Evolutionary conservation across 1,140 invertebrate species (phyloP), one percentile per base, ranked within the genome.

Genomic region (Procambarus clarkii): DNA sequence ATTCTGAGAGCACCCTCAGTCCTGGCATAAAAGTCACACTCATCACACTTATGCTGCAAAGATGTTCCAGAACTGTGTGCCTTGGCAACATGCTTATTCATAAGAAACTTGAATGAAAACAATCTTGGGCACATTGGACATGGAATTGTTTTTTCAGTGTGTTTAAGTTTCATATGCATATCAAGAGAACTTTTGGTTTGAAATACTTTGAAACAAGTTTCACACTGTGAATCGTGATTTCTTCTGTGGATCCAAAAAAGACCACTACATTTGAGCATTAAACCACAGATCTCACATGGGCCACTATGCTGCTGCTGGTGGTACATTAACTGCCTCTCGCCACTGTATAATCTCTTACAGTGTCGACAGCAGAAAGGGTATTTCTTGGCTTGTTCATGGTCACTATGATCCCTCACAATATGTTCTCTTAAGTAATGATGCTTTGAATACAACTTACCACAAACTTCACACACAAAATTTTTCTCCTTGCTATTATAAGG

Each of bases 361-460:
- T 91, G 74, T 44, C 50, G 64, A 44, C 89, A 91, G 24, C 45
- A 84, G 58, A 79, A 86, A 50, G 89, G 89, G 24, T 85, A 91
- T 54, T 54, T 77, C 48, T 79, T 78, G 3, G 82, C 69, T 4
- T 48, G 50, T 5, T 91, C 89, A 18, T 91, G 74, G n/a, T 91
- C 89, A 58, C 46, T 91, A 46, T 91, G 89, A 71, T 85, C 54
- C 21, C 89, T 50, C 9, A 83, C 81, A 48, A 91, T 80, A 44
- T 91, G 89, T n/a, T 85, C 77, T 34, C 83, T 54, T 9, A 91
- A 50, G 21, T 80, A 78, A 44, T 78, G 50, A 48, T 85, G 81
- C 76, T 91, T 83, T 34, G 89, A 91, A 44, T 91, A 91, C 34
- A 58, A 54, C 48, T 86, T 91, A 18, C 89, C 89, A 91, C 89